These are phyloP conservation scores for Oscheius onirici DNA, from an alignment of 2,888 invertebrate species.

Conservation along the genomic window DNA sequence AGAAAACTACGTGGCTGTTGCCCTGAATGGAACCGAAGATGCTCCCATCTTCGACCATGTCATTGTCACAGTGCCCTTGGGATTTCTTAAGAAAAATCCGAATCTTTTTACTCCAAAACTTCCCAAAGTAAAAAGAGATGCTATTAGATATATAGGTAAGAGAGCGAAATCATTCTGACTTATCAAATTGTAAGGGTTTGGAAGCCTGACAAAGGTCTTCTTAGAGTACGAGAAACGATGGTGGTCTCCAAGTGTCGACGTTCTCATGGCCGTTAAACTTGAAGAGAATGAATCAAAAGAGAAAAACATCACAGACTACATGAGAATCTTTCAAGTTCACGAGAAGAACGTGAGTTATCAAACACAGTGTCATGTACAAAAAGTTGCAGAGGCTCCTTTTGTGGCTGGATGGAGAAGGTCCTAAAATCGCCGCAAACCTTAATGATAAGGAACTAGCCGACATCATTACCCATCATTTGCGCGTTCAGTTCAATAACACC, in stretches of 20 bases:
- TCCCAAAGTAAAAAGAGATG: constrained; percentile 42
- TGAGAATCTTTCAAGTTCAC: constrained; percentile 5
- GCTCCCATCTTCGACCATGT: constrained; percentile 32
- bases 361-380: no score
- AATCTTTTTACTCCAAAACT: constrained; percentile 54
- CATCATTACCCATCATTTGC: constrained; percentile 8
- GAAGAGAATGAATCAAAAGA: not conserved
- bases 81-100: constrained; percentile 49
- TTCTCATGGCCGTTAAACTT: constrained; percentile 6
- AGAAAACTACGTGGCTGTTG: not conserved
- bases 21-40: not conserved
- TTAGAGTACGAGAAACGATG: constrained; percentile 56
- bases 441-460: constrained; percentile 3
- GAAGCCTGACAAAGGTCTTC: constrained; percentile 58
- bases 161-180: not conserved
- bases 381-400: constrained; percentile 17
- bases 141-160: constrained; percentile 53
- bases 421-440: not conserved
- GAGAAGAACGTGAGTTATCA: not conserved
- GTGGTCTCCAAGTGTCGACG: constrained; percentile 46
- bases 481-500: constrained; percentile 4
- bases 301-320: not conserved
- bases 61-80: constrained; percentile 60
- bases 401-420: constrained; percentile 26
- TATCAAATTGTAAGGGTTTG: constrained; percentile 43